Conservation (phyloP, 2,113 vertebrate species). For the Centrocercus urophasianus region DNA sequence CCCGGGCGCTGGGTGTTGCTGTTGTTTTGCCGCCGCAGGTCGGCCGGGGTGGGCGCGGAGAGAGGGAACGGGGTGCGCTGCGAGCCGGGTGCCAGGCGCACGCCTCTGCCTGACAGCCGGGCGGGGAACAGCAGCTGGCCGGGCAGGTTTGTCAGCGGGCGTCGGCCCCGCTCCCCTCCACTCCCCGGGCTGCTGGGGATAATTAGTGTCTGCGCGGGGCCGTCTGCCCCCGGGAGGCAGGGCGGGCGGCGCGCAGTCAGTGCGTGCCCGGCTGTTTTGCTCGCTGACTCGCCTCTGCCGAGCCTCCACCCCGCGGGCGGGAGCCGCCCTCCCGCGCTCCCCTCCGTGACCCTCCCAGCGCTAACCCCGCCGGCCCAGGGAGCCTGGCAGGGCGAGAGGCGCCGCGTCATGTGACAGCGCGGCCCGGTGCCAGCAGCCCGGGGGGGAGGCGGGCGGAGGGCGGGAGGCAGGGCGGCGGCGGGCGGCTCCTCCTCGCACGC, state of each 20-base stretch:
- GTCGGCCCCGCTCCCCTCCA: neutral
- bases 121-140: slow-evolving; percentile 61
- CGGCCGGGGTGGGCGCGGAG: slow-evolving; percentile 29
- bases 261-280: slow-evolving; percentile 47
- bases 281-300: slow-evolving; percentile 27
- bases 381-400: slow-evolving; percentile 63
- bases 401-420: slow-evolving; percentile 62
- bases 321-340: slow-evolving; percentile 65
- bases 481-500: slow-evolving; percentile 29
- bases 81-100: slow-evolving; percentile 25
- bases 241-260: slow-evolving; percentile 42
- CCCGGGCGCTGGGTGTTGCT: slow-evolving; percentile 47
- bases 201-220: slow-evolving; percentile 71
- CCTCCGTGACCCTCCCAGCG: slow-evolving; percentile 46
- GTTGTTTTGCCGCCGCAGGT: slow-evolving; percentile 7
- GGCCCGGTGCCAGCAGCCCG: slow-evolving; percentile 59
- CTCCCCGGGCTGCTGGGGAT: slow-evolving; percentile 52
- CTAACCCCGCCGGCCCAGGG: neutral
- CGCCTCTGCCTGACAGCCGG: too few relatives aligned
- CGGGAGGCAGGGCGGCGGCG: slow-evolving; percentile 32
- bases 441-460: slow-evolving; percentile 38
- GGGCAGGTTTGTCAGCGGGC: slow-evolving; percentile 53
- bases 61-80: neutral
- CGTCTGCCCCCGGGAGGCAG: slow-evolving; percentile 71
- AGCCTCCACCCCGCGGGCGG: slow-evolving; percentile 67